Conservation (phyloP, 2,797 vertebrate genomes). For the Limnodromus scolopaceus region DNA sequence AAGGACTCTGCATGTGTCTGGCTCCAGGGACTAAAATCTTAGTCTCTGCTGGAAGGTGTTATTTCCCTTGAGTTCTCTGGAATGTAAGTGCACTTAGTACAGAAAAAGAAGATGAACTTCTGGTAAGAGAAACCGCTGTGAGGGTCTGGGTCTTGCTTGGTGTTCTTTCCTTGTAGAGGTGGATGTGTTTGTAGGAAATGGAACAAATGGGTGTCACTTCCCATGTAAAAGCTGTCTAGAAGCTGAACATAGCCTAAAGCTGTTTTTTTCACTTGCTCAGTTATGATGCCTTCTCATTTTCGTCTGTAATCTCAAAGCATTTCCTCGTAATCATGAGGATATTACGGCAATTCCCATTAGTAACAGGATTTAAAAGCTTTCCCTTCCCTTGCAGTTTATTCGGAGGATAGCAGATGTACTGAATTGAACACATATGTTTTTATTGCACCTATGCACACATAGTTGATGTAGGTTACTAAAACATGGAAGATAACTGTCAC, state of each 20-base stretch:
- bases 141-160: background rate
- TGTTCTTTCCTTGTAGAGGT: background rate
- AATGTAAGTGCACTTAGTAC: background rate
- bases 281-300: background rate
- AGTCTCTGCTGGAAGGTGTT: fast-evolving
- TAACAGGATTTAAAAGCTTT: background rate
- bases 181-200: background rate
- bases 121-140: background rate
- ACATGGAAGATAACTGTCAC: background rate
- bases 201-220: background rate
- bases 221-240: background rate
- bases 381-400: background rate
- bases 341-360: background rate
- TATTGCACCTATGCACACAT: background rate
- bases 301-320: background rate
- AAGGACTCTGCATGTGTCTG: background rate
- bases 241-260: background rate
- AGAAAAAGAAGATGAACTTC: background rate
- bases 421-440: background rate
- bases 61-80: background rate
- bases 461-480: background rate
- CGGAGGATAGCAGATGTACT: background rate
- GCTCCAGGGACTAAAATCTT: background rate
- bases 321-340: slow-evolving; percentile 10
- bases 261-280: background rate